phyloP scores from a whole-genome alignment of 35 echinoderm and acorn worm genomes.

The Ophioderma brevispina region DNA sequence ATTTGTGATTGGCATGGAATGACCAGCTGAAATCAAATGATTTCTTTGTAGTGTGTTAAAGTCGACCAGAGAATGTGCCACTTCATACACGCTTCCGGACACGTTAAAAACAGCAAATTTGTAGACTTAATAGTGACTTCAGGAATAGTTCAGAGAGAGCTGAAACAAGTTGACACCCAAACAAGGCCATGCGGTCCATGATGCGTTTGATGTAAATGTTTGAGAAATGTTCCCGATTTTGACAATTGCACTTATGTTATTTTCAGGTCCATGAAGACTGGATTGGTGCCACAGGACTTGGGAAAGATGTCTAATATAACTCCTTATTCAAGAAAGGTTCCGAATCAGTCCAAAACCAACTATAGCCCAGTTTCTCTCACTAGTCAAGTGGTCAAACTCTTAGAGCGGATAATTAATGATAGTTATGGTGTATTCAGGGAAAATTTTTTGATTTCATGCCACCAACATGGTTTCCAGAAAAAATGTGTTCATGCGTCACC shows the following conservation, averaged over 20 bases:
- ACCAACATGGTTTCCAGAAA: too few relatives aligned
- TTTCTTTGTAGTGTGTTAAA: background rate
- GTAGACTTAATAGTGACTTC: background rate
- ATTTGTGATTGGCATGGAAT: too few relatives aligned
- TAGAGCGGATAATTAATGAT: background rate
- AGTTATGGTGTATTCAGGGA: background rate
- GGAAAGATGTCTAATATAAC: conserved; percentile 61
- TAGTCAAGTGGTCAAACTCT: conserved; percentile 7
- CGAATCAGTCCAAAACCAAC: conserved; percentile 5
- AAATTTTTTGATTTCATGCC: conserved; percentile 5
- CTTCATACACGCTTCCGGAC: background rate
- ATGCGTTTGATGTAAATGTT: conserved; percentile 29
- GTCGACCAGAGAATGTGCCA: background rate
- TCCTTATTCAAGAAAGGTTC: conserved; percentile 37
- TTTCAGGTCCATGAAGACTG: conserved; percentile 15
- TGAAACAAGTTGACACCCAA: background rate
- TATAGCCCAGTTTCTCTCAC: conserved; percentile 4
- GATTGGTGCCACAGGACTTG: conserved; percentile 55
- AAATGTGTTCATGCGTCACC: too few relatives aligned
- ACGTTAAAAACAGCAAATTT: background rate
- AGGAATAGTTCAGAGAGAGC: background rate
- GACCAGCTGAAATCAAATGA: background rate
- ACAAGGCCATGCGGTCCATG: conserved; percentile 7
- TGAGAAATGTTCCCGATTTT: conserved; percentile 32
- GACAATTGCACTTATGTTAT: conserved; percentile 29